Percentiles rank a stretch among this genome's conserved stretches.
Conservation (phyloP, 2,797 vertebrate genomes). For the Schizopygopsis malacanthus region DNA sequence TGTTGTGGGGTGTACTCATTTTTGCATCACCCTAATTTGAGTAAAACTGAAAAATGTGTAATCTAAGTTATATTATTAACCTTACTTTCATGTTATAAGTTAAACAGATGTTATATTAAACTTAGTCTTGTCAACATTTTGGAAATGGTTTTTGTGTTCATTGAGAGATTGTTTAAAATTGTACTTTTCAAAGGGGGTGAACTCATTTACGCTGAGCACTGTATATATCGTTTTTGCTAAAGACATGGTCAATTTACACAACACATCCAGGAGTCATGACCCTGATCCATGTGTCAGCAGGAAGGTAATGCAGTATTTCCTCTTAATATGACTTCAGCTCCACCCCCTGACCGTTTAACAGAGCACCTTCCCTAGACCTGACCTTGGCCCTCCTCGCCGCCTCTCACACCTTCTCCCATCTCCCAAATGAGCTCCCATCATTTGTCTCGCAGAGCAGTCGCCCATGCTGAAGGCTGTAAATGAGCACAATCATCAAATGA, state of each 20-base stretch:
- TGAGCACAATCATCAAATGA: constrained; percentile 71
- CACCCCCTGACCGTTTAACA: constrained; percentile 25
- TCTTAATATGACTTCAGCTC: constrained; percentile 20
- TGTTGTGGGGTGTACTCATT: too few species aligned
- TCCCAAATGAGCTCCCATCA: constrained; percentile 36
- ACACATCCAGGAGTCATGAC: neutral
- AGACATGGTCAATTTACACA: neutral
- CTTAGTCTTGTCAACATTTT: too few species aligned
- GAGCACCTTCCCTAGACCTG: constrained; percentile 3
- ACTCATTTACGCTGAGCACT: too few species aligned
- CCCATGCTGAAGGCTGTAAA: constrained; percentile 57
- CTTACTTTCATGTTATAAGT: too few species aligned
- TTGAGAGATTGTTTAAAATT: too few species aligned
- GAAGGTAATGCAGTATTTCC: neutral
- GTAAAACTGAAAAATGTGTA: too few species aligned
- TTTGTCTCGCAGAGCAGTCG: neutral
- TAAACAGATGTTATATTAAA: too few species aligned
- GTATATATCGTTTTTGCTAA: neutral
- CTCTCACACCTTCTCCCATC: constrained; percentile 14
- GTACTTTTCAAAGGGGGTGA: too few species aligned
- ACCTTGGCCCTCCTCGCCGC: constrained; percentile 7
- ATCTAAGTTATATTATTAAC: too few species aligned
- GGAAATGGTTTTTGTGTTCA: too few species aligned
- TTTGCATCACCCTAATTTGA: too few species aligned
- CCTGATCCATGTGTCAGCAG: neutral